Evolutionary conservation across 2,888 invertebrate genomes (phyloP).

Genomic region (Pristionchus mayeri): DNA sequence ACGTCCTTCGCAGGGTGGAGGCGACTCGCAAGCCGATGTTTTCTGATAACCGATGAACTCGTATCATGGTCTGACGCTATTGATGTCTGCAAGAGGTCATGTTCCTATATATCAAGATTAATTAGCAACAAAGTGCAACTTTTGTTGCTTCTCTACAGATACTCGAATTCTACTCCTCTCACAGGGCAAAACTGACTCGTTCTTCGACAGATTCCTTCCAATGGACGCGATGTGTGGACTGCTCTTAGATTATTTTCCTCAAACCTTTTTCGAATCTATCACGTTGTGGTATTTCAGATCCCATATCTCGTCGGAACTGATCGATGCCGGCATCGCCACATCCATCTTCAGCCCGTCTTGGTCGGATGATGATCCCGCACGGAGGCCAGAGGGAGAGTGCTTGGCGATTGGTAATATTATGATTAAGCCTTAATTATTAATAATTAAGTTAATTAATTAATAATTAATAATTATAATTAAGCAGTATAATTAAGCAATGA

Average conservation of each 20-base stretch:
- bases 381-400: neutral
- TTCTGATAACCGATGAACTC: neutral
- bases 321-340: neutral
- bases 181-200: slow-evolving; percentile 8
- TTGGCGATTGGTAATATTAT: slow-evolving; percentile 5
- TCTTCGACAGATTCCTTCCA: neutral
- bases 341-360: slow-evolving; percentile 20
- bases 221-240: neutral
- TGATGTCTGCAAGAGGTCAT: neutral
- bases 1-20: neutral
- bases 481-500: no score
- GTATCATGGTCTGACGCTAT: neutral
- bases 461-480: no score
- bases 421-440: no score
- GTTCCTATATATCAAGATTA: neutral
- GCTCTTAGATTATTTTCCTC: neutral
- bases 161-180: neutral
- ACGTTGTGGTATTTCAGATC: neutral
- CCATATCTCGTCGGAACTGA: neutral
- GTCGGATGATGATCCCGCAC: neutral
- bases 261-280: neutral
- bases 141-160: neutral
- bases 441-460: no score
- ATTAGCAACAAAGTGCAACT: neutral
- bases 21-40: neutral